Percentiles rank a stretch among this genome's conserved stretches.
These are phyloP conservation scores for Sternotherus odoratus DNA, from an alignment of 2,797 vertebrate genomes.

Conservation along the genomic window DNA sequence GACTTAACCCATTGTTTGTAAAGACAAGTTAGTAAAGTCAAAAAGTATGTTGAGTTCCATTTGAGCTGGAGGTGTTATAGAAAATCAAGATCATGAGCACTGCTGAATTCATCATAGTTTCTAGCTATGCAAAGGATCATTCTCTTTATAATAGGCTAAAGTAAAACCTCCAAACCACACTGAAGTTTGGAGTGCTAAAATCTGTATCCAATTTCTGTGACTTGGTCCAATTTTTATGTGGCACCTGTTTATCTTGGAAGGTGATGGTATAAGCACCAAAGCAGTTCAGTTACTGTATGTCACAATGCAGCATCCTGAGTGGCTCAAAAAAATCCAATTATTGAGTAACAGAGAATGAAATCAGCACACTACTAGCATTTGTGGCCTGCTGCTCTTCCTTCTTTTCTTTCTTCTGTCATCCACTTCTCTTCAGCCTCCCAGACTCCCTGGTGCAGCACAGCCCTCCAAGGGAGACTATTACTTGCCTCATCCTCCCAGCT, in stretches of 20 bases:
- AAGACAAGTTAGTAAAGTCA: neutral
- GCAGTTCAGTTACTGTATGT: neutral
- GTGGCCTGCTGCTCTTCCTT: neutral
- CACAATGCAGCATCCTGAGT: neutral
- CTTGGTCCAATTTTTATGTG: conserved; percentile 58
- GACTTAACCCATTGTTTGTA: neutral
- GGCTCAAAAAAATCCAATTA: neutral
- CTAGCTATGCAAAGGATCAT: neutral
- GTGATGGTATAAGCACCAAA: neutral
- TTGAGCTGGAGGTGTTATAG: fast-evolving
- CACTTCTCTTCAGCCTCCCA: neutral
- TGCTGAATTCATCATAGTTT: neutral
- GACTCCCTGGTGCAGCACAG: neutral
- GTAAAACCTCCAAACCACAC: conserved; percentile 19
- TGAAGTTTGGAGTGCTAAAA: conserved; percentile 59
- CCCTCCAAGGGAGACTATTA: neutral
- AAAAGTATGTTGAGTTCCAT: neutral
- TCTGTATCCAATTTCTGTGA: conserved; percentile 46
- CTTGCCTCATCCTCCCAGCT: neutral
- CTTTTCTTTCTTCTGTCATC: neutral
- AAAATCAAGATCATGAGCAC: neutral
- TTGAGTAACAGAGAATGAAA: neutral
- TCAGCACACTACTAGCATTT: neutral
- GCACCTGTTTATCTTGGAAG: neutral
- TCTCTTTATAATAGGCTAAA: neutral